Conservation (phyloP, 2,888 invertebrate genomes). For the Lasioglossum marginatum region DNA sequence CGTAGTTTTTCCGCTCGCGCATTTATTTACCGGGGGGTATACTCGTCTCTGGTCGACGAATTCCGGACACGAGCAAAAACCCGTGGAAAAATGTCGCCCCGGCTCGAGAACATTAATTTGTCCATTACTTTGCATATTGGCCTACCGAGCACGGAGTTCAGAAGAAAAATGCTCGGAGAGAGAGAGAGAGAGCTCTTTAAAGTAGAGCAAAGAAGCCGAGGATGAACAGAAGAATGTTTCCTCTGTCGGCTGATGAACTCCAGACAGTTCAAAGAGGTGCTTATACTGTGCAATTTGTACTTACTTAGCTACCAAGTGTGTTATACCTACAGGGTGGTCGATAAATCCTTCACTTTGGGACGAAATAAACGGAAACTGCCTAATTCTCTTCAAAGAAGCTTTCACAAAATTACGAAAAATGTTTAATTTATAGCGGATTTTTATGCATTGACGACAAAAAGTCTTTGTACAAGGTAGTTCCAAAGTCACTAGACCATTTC, state of each 20-base stretch:
- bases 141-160: not conserved
- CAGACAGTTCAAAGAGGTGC: constrained; percentile 4
- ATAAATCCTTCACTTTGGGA: no score
- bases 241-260: not conserved
- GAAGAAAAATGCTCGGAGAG: not conserved
- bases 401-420: not conserved
- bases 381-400: not conserved
- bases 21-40: constrained; percentile 60
- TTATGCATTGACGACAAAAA: no score
- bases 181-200: not conserved
- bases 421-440: not conserved
- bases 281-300: not conserved
- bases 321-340: not conserved
- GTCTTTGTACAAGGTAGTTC: not conserved
- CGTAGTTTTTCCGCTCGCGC: constrained; percentile 55
- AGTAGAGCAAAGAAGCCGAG: constrained; percentile 4
- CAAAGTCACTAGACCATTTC: no score
- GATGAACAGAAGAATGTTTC: constrained; percentile 1
- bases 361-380: not conserved
- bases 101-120: not conserved
- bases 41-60: not conserved
- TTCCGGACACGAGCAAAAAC: not conserved
- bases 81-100: not conserved
- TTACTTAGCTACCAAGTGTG: not conserved
- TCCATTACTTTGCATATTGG: constrained; percentile 2